These are phyloP conservation scores for Malacoraja senta DNA, from an alignment of 2,797 vertebrate species.

Conservation along the genomic window DNA sequence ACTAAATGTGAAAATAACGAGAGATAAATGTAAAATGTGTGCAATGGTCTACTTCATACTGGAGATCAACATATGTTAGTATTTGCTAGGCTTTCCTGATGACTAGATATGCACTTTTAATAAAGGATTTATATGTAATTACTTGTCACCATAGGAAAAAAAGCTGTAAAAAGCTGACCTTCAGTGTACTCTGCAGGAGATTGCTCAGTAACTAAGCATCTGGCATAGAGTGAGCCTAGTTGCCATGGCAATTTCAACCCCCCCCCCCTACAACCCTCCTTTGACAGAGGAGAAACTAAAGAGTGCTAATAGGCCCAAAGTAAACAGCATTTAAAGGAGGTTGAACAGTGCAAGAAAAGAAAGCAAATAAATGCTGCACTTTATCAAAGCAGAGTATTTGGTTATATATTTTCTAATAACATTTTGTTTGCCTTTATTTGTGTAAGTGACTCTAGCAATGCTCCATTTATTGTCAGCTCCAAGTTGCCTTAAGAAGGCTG, in stretches of 20 bases:
- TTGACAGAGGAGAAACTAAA: neutral
- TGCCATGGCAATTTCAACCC: neutral
- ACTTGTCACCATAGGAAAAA: neutral
- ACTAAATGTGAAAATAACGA: neutral
- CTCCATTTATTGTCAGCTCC: neutral
- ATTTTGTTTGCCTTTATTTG: neutral
- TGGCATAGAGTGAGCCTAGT: neutral
- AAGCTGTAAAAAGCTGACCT: slow-evolving; percentile 19
- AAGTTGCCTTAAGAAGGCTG: neutral
- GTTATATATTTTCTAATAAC: neutral
- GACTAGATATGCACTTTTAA: neutral
- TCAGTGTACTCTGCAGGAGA: neutral
- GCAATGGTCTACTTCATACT: neutral
- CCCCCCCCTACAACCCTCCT: neutral
- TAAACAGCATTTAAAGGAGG: neutral
- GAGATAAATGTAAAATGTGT: neutral
- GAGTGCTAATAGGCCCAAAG: neutral
- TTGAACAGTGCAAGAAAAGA: neutral
- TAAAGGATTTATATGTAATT: slow-evolving; percentile 1
- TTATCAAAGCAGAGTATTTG: neutral
- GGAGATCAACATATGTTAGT: neutral
- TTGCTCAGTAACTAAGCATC: slow-evolving; percentile 10
- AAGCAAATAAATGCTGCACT: neutral
- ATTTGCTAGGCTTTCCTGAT: neutral
- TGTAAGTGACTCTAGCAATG: neutral